Evolutionary conservation across 2,797 vertebrate genomes (phyloP).

Genomic region (Semaprochilodus insignis): DNA sequence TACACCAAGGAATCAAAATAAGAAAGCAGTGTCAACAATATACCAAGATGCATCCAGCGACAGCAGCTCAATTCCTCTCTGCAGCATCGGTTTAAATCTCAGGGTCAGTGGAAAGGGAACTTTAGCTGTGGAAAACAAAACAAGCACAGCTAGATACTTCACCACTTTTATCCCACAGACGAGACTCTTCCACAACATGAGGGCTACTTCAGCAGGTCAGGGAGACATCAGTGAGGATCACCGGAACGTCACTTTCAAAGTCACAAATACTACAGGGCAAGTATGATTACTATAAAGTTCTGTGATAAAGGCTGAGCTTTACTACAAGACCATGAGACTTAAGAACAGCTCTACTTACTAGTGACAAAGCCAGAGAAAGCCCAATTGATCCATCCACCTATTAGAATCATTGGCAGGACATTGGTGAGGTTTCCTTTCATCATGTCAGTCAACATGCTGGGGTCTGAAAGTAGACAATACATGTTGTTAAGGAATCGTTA

Average conservation of each 20-base stretch:
- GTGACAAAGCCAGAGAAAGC: conserved; percentile 88
- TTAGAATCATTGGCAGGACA: conserved; percentile 86
- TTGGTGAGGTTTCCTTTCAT: conserved; percentile 89
- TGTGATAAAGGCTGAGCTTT: background rate
- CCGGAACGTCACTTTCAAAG: background rate
- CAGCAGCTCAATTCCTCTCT: conserved; percentile 84
- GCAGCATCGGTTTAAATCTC: conserved; percentile 88
- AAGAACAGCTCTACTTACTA: conserved; percentile 72
- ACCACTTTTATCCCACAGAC: background rate
- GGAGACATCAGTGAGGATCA: too few relatives aligned
- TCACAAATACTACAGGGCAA: background rate
- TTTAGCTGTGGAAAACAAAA: conserved; percentile 75
- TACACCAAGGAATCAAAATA: background rate
- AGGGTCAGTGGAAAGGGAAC: conserved; percentile 88
- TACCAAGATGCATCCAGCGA: conserved; percentile 87
- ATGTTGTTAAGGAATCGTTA: background rate
- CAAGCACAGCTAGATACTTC: background rate
- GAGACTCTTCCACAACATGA: background rate
- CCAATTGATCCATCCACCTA: conserved; percentile 91
- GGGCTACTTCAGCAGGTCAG: background rate
- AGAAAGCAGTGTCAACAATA: background rate
- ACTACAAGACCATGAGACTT: background rate
- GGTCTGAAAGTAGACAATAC: conserved; percentile 69
- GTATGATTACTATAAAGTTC: background rate
- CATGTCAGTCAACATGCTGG: conserved; percentile 88